Base-by-base conservation (phyloP, 2,113 vertebrate genomes). In the Misgurnus mizolepis region DNA sequence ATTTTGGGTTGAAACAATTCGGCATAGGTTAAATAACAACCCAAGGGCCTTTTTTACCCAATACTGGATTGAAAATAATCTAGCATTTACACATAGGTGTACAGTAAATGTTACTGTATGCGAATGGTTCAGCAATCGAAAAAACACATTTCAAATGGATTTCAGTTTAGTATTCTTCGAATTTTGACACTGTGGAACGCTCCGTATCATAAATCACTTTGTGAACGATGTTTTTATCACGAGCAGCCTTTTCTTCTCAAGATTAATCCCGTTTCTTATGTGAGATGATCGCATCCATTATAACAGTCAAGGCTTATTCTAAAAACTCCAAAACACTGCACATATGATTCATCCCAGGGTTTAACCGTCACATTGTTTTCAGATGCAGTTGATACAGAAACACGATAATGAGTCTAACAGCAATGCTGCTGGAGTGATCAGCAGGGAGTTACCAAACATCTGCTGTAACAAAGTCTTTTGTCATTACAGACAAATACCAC, bases 371-470 rank as follows among this genome's bases (percentile, higher is more conserved):
- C 5, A 47, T 17, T 62, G 6, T n/a, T 47, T 73, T 45, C 58
- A 45, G 50, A 43, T 80, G 60, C 82, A 71, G 85, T 40, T 88
- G 73, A 66, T 67, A 50, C 66, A 85, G 82, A 85, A 61, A 76
- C 84, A 80, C 77, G 88, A 85, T 84, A 81, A 85, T 70, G 86
- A 89, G 85, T 84, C 85, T 86, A 88, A 88, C 84, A 88, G 82
- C 85, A 84, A 81, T 87, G 79, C 64, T 18, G 55, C 76, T 78
- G 68, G 84, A 77, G 74, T 10, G 55, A 85, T 81, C 89, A 85
- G 84, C 87, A 87, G 87, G 91, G 88, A 88, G 89, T 88, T 91
- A 86, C 85, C 86, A 88, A 91, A 92, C 91, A 93, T 92, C 91
- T 93, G 92, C 90, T 87, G 80, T 80, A 18, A 74, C 65, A 40